Evolutionary conservation across 2,888 invertebrate species (phyloP), one percentile per base, ranked within the genome.

Genomic region (Ennomos erosarius): DNA sequence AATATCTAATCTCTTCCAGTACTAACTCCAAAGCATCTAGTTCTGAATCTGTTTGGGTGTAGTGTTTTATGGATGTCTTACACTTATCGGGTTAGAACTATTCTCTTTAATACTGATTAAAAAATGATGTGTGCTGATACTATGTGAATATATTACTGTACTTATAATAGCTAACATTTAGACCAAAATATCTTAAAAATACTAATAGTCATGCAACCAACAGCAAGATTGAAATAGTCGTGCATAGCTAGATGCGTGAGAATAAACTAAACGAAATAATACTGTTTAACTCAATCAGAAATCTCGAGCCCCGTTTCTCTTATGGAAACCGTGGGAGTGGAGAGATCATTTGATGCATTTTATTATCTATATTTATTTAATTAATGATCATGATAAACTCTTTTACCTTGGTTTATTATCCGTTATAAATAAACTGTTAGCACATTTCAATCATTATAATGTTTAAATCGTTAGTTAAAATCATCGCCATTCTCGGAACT

Each of bases 221-320:
- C 84, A 90, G 89, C 91, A 85, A 90, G 82, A 89, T 88, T 78
- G 78, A 90, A 89, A 79, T 81, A 88, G 72, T 83, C 91, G 91
- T 92, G 92, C 92, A 91, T 84, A 90, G 91, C 91, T 90, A 89
- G 86, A 91, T 91, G 92, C 92, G 92, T 91, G 90, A 88, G 77
- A 84, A 82, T 78, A 70, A 90, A 90, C 79, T 82, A 87, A 90
- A 87, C 64, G 84, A 88, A 87, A 84, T 65, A 82, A 81, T 76
- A 81, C 75, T 75, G 75, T 84, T 75, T 74, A 82, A 83, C 76
- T 81, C 73, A 76, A 81, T 78, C 75, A 81, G 75, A 79, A 76
- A 78, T 76, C 79, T 82, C 85, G 73, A 73, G 79, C 75, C 81
- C 82, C 82, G 74, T 68, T 68, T 70, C 78, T 63, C 75, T 68